Evolutionary conservation across 1,140 invertebrate genomes (phyloP).

Genomic region (Heliothis subflexa): DNA sequence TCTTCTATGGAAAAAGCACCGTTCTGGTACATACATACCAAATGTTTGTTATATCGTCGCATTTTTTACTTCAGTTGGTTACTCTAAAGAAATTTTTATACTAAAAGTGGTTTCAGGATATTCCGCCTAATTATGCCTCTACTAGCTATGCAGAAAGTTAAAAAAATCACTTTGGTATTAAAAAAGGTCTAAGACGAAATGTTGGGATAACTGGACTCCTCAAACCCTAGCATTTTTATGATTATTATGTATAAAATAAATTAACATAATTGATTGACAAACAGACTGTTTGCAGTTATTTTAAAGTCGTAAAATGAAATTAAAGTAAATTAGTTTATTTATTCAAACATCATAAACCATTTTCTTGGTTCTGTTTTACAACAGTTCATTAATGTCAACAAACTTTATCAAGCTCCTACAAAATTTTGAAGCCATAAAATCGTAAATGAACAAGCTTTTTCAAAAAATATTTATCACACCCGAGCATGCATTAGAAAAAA

Average conservation of each 20-base stretch:
- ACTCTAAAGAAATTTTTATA: no score
- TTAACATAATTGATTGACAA: constrained; percentile 25
- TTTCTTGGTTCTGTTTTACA: constrained; percentile 10
- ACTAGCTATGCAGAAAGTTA: no score
- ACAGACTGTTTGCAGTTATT: constrained; percentile 18
- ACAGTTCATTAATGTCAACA: neutral
- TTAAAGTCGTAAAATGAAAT: constrained; percentile 10
- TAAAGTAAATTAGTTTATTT: constrained; percentile 1
- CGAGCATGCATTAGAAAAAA: no score
- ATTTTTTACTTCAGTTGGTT: no score
- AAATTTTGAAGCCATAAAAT: neutral
- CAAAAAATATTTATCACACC: neutral
- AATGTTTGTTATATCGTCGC: no score
- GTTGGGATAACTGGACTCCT: neutral
- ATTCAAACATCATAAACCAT: constrained; percentile 28
- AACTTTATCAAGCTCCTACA: neutral
- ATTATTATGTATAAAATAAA: constrained; percentile 24
- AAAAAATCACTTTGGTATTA: no score
- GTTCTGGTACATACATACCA: no score
- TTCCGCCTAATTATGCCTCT: no score
- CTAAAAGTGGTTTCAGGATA: no score
- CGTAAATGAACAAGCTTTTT: neutral
- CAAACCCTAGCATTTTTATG: neutral
- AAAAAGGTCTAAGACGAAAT: neutral
- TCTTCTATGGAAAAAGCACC: no score